Evolutionary conservation across 2,888 invertebrate genomes (phyloP), one percentile per base, ranked within the genome.

Genomic region (Metallyticus violacea): DNA sequence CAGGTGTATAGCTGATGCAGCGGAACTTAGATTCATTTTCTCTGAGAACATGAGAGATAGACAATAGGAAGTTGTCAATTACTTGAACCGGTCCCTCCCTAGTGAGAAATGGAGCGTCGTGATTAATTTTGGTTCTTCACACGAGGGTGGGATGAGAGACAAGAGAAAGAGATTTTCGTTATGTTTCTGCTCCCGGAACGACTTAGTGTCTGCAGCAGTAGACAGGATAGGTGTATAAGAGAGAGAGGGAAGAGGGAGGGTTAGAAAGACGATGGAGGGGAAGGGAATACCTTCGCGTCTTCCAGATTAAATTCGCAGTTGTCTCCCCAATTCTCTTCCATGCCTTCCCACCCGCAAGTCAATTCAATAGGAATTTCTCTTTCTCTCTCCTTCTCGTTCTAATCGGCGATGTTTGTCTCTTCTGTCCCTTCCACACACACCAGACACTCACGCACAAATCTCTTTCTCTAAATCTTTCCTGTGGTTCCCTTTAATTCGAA

Each of bases 281-380:
- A 5, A 79, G 28, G 77, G 25, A 79, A 78, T 78, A 79, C 81
- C 81, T 27, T 26, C 26, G 79, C 40, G 83, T 29, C 80, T 81
- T 78, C 30, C 28, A 83, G 86, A 79, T 83, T 86, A 83, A 79
- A 84, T 84, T 77, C 86, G 81, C 62, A 83, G 77, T 83, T 83
- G 83, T 77, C 83, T 77, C 40, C 83, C 83, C 29, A 25, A 7
- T 79, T 79, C n/a, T 30, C 26, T 26, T 25, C 78, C 78, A 22
- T n/a, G 15, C 26, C 26, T 15, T 26, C 81, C 81, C n/a, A n/a
- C 22, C 40, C 40, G 40, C 22, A 76, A 83, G 77, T 83, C 83
- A 83, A 83, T 83, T 83, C 83, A 77, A 83, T 77, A 83, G 83
- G 83, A 83, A 83, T 83, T 83, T 76, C 62, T 77, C 82, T 82